Evolutionary conservation across 2,797 vertebrate genomes (phyloP), one percentile per base, ranked within the genome.

Genomic region (Sternotherus odoratus): DNA sequence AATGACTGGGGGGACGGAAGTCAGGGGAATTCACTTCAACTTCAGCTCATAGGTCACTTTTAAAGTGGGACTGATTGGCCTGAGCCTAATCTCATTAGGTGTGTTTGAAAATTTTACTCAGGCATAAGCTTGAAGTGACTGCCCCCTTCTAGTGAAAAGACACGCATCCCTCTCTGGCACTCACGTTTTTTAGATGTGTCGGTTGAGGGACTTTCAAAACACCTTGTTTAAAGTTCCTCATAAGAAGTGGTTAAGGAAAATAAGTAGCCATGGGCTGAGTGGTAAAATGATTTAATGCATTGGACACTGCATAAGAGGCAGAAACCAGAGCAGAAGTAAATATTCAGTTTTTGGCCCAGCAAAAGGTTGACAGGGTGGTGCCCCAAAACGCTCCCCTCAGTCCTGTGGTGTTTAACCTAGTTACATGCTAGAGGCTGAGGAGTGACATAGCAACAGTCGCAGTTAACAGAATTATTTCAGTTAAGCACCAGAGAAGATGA

Each of bases 401-500:
- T 1, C 33, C 60, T 60, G 50, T 24, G 12, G 36, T 43, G 23
- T 72, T 72, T 36, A 72, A 39, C 26, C 33, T 23, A 24, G 21
- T 72, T 72, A 24, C 19, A 72, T n/a, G 69, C 57, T 79, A 5
- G 46, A 53, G 82, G 53, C 83, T 51, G 82, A 66, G 7, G 21
- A 10, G 4, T 36, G 79, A 87, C 51, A 56, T 60, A 86, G 53
- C 82, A 87, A 46, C 88, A 48, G 56, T 87, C 66, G 78, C 86
- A 72, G 49, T 51, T 60, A 82, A 75, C 74, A 80, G 69, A 91
- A 79, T 90, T 57, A 74, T 23, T 88, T 72, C 36, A 78, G 56
- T 87, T 96, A 86, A 88, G 92, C 89, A 91, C 57, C 56, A 28
- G 57, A 75, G 77, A 92, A 91, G 80, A 87, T 81, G 93, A 79